These are phyloP conservation scores for Rhagonycha fulva DNA, from an alignment of 2,888 invertebrate genomes.

Conservation along the genomic window DNA sequence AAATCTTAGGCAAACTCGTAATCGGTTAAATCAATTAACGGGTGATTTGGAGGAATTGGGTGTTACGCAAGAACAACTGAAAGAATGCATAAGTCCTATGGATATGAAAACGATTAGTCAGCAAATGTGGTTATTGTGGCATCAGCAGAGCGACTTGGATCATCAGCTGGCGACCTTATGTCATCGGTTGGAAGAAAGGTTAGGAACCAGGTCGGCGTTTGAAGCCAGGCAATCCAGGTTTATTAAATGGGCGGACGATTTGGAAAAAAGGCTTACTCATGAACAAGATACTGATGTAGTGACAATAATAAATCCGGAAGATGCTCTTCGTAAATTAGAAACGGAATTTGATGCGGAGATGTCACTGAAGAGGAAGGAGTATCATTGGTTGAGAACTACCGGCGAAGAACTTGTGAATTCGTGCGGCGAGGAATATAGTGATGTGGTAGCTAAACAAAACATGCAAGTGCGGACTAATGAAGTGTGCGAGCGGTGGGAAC, in stretches of 20 bases:
- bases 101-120: constrained; percentile 83
- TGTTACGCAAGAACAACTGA: constrained; percentile 78
- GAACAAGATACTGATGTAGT: constrained; percentile 55
- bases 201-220: constrained; percentile 73
- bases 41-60: constrained; percentile 72
- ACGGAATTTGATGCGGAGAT: constrained; percentile 78
- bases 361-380: constrained; percentile 74
- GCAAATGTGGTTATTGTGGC: constrained; percentile 75
- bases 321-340: constrained; percentile 71
- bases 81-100: constrained; percentile 81
- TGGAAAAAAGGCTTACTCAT: constrained; percentile 68
- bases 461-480: constrained; percentile 62
- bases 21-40: constrained; percentile 61
- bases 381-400: constrained; percentile 74
- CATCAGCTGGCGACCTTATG: constrained; percentile 75
- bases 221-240: constrained; percentile 69
- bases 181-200: constrained; percentile 73
- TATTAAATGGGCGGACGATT: constrained; percentile 69
- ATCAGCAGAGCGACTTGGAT: constrained; percentile 81
- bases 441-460: constrained; percentile 61
- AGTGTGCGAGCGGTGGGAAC: constrained; percentile 72
- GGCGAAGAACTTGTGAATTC: constrained; percentile 69
- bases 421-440: constrained; percentile 66
- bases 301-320: constrained; percentile 69
- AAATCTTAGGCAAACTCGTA: constrained; percentile 64